phyloP scores from a whole-genome alignment of 2,797 vertebrate species.

The Mormyrus hasselquistii region DNA sequence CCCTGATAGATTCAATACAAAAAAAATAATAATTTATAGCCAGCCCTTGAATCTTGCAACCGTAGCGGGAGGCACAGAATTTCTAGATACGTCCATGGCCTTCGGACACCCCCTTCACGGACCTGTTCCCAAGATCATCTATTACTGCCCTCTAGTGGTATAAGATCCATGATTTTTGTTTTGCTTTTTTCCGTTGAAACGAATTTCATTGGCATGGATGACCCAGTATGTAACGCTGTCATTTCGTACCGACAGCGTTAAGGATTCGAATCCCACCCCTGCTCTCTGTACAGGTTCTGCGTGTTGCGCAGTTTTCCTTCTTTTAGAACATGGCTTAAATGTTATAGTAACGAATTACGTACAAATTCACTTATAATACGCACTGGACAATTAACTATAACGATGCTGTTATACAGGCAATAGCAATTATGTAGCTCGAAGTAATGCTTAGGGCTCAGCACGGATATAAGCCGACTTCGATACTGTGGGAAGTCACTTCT shows the following conservation, averaged over 20 bases:
- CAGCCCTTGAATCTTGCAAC: background rate
- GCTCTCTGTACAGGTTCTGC: background rate
- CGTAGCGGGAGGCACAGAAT: background rate
- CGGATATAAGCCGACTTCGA: background rate
- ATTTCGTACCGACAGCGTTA: background rate
- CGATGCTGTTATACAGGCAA: background rate
- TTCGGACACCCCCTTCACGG: background rate
- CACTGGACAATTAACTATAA: background rate
- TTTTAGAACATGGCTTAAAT: background rate
- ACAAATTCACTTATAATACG: background rate
- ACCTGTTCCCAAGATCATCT: background rate
- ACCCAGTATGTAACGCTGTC: background rate
- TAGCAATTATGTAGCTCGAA: background rate
- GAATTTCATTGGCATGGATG: background rate
- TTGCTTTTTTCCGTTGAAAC: background rate
- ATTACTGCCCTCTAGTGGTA: slow-evolving; percentile 35
- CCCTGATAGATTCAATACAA: background rate
- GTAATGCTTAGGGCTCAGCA: background rate
- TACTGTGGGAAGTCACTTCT: background rate
- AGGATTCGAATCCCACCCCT: background rate
- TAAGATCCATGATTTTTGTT: background rate
- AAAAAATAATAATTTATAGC: background rate
- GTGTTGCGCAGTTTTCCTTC: background rate
- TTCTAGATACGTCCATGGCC: background rate
- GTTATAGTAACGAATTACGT: background rate